Evolutionary conservation across 2,113 vertebrate genomes (phyloP).

Genomic region (Acrocephalus arundinaceus): DNA sequence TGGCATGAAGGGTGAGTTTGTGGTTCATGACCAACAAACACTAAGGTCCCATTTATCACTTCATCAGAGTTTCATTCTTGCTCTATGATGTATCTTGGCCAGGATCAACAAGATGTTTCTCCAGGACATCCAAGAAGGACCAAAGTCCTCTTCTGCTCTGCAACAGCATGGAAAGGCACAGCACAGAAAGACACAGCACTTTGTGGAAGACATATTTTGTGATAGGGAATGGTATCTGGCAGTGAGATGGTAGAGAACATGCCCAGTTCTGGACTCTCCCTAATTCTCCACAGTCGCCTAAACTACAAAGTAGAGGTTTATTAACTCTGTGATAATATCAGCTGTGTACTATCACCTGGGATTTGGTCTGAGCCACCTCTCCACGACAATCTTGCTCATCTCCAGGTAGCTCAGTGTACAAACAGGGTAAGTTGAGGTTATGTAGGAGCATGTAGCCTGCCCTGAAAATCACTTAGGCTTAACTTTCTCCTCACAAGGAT

Average conservation of each 20-base stretch:
- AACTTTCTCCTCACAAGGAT: neutral
- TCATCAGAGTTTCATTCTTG: neutral
- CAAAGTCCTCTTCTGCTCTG: neutral
- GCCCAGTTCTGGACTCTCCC: neutral
- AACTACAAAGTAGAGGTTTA: neutral
- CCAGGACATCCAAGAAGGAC: neutral
- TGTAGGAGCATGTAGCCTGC: neutral
- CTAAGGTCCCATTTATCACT: neutral
- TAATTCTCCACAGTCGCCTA: neutral
- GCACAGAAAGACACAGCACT: neutral
- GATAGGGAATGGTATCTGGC: neutral
- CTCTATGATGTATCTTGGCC: neutral
- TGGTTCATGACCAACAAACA: neutral
- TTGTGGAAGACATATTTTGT: neutral
- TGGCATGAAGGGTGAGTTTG: neutral
- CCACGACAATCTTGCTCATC: neutral
- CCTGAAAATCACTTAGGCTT: neutral
- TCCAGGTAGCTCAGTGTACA: neutral
- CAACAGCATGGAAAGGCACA: fast-evolving
- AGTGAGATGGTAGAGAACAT: neutral
- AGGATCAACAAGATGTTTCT: neutral
- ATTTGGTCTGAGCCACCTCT: neutral
- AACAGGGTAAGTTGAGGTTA: neutral
- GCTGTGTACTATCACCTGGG: neutral
- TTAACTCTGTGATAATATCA: neutral